phyloP scores from a whole-genome alignment of 2,888 invertebrate genomes.

The Agriotes lineatus region DNA sequence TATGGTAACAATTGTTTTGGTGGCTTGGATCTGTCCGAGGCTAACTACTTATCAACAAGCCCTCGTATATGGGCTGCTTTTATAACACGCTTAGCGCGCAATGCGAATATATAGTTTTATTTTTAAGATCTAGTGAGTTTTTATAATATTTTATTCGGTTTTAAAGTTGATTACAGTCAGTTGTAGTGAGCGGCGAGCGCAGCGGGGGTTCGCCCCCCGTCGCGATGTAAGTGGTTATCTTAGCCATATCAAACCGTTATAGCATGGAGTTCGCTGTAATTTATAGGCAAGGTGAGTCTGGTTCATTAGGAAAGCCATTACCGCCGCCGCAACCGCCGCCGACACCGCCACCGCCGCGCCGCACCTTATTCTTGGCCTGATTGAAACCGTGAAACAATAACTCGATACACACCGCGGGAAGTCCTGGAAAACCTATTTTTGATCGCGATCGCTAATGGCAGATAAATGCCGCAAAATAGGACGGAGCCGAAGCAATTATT shows the following conservation, averaged over 20 bases:
- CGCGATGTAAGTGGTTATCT: slow-evolving; percentile 66
- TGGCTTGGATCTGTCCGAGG: no score
- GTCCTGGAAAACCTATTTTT: slow-evolving; percentile 23
- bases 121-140: slow-evolving; percentile 46
- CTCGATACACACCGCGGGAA: slow-evolving; percentile 18
- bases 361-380: slow-evolving; percentile 34
- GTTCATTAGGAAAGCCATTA: slow-evolving; percentile 65
- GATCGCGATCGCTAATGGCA: slow-evolving; percentile 15
- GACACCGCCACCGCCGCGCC: slow-evolving; percentile 45
- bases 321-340: slow-evolving; percentile 54
- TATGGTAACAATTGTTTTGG: no score
- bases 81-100: slow-evolving; percentile 36
- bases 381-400: slow-evolving; percentile 40
- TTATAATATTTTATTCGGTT: slow-evolving; percentile 65
- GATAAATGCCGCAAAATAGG: slow-evolving; percentile 19
- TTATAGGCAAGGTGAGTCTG: slow-evolving; percentile 67
- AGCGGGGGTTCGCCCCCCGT: slow-evolving; percentile 65
- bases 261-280: slow-evolving; percentile 67
- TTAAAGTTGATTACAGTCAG: slow-evolving; percentile 67
- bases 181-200: slow-evolving; percentile 59
- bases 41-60: no score
- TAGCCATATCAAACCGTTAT: slow-evolving; percentile 68
- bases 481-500: slow-evolving; percentile 2
- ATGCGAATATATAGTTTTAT: slow-evolving; percentile 38
- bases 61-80: slow-evolving; percentile 17